Conservation (phyloP, 2,888 invertebrate species). For the Pseudococcus viburni region DNA sequence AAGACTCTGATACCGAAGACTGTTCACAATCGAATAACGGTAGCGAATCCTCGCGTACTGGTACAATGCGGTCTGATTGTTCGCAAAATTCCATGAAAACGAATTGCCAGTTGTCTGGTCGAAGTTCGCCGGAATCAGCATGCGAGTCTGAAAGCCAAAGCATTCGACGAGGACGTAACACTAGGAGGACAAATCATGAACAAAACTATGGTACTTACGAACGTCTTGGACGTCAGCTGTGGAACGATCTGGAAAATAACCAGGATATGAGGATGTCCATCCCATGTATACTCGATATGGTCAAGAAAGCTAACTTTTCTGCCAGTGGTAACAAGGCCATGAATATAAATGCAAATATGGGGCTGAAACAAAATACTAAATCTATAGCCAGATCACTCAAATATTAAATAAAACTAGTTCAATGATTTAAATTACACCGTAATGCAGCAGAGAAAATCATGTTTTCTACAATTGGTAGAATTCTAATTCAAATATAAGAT, state of each 20-base stretch:
- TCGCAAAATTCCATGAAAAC: constrained; percentile 9
- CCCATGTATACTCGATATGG: not conserved
- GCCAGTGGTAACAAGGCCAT: not conserved
- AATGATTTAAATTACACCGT: no score
- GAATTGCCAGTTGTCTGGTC: not conserved
- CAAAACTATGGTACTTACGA: not conserved
- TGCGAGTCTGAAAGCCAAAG: not conserved
- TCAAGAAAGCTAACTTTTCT: not conserved
- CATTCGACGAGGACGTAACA: not conserved
- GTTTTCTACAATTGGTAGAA: no score
- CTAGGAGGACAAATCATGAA: not conserved
- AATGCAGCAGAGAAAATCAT: no score
- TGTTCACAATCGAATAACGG: not conserved
- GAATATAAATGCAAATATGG: not conserved
- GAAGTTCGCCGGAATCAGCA: not conserved
- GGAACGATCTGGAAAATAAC: not conserved
- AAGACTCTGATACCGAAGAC: constrained; percentile 4
- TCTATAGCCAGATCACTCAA: not conserved
- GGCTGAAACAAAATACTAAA: not conserved
- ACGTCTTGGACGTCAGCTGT: not conserved
- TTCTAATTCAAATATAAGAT: no score
- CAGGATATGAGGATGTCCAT: not conserved
- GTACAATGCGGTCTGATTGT: not conserved
- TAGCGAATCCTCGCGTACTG: not conserved
- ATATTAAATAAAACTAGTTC: no score